Conservation (phyloP, 2,888 invertebrate species). For the Nomada lathburiana region DNA sequence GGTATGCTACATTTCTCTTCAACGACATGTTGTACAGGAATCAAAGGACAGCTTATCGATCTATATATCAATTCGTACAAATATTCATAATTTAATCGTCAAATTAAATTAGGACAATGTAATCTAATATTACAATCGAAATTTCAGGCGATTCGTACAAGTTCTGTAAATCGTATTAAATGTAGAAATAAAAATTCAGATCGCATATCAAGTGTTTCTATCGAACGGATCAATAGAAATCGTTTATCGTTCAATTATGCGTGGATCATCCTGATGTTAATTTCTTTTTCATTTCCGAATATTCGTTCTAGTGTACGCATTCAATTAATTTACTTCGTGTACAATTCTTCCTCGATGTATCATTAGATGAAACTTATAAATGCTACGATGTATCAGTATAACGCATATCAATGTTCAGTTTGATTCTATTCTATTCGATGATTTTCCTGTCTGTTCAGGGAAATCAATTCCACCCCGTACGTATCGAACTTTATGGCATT, state of each 20-base stretch:
- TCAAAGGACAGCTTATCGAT: constrained; percentile 9
- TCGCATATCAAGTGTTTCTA: background rate
- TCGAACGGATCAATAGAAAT: constrained; percentile 7
- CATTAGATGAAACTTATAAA: constrained; percentile 37
- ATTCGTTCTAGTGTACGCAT: background rate
- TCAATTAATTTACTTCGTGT: constrained; percentile 16
- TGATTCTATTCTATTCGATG: constrained; percentile 42
- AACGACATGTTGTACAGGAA: constrained; percentile 17
- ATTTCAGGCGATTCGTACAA: constrained; percentile 5
- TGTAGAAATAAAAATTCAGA: constrained; percentile 12
- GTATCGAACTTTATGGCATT: constrained; percentile 58
- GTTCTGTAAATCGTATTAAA: background rate
- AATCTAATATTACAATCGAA: background rate
- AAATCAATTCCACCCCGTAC: constrained; percentile 31
- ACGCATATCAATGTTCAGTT: constrained; percentile 36
- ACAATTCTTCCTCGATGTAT: constrained; percentile 27
- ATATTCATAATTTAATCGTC: background rate
- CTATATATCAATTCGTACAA: background rate
- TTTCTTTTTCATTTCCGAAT: background rate
- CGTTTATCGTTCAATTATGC: background rate
- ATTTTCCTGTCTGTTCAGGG: constrained; percentile 10
- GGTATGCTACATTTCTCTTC: constrained; percentile 7
- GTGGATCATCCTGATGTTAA: background rate
- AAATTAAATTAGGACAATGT: constrained; percentile 9
- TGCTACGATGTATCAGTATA: constrained; percentile 29